Base-by-base conservation (phyloP, 2,888 invertebrate species). In the Isotomurus palustris region DNA sequence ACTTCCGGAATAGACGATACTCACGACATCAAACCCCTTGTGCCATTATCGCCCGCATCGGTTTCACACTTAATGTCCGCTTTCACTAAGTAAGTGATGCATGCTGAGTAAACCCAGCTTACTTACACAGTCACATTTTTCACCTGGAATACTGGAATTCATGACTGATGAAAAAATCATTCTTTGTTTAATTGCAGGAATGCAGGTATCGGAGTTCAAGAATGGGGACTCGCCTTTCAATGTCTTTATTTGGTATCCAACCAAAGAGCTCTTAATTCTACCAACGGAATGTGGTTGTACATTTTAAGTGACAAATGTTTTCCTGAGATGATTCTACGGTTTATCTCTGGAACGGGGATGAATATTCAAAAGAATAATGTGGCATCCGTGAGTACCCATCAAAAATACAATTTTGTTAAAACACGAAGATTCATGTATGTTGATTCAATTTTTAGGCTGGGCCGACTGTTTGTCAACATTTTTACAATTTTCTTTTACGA, bases 161-260 rank as follows among this genome's bases (percentile, higher is more conserved):
- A 44, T 44, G 19, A 50, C 38, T 17, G 28, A 40, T 41, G 12
- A 2, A 32, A 35, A 12, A 14, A 8, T n/a, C 25, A 38, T 6
- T 32, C 4, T 44, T 29, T 40, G 27, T 61, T 41, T 21, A 44
- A 24, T 61, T 70, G 17, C 61, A 77, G 77, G 78, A 78, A 81
- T 62, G 83, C 84, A 6, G 83, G 83, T 53, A 80, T 87, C 48
- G 84, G 86, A 49, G 76, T 88, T 28, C 79, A 87, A 58, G 85
- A 87, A 60, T 89, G 89, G 89, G 86, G 87, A 70, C 78, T 87
- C 27, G 85, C 86, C 0, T 82, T 90, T 74, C 87, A 88, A 73
- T 83, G 85, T 14, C 75, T 89, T 48, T 86, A 87, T 1, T 78
- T 88, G 73, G 82, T 86, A 45, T 84, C 86, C 51, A 86, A 85